Percentiles rank a stretch among this genome's conserved stretches.
These are phyloP conservation scores for Siderastrea radians DNA, from an alignment of 92 coral and sea anemone genomes.

Conservation along the genomic window DNA sequence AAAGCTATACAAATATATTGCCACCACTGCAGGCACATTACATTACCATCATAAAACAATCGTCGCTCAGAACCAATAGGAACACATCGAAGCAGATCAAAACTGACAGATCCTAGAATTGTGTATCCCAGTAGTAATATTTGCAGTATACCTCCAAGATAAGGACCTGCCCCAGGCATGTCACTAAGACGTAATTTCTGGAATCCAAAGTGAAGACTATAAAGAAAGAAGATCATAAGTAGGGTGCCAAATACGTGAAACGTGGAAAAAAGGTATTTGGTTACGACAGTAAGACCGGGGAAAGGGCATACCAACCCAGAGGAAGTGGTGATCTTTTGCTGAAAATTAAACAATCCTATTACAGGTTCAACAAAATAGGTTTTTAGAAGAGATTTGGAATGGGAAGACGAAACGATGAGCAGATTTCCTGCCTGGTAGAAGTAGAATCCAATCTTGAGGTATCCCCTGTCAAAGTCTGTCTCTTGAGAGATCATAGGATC, in stretches of 20 bases:
- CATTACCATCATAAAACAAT: constrained; percentile 68
- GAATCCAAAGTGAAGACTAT: constrained; percentile 36
- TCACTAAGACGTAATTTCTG: constrained; percentile 32
- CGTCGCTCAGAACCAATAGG: constrained; percentile 55
- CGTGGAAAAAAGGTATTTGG: constrained; percentile 71
- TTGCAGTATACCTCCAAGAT: constrained; percentile 79
- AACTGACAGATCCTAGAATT: constrained; percentile 52
- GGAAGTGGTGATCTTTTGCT: constrained; percentile 38
- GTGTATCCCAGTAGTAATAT: constrained; percentile 84
- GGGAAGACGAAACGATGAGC: constrained; percentile 61
- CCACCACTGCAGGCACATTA: constrained; percentile 81
- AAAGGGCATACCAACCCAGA: constrained; percentile 72
- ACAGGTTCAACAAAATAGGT: constrained; percentile 58
- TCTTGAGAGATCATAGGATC: background rate
- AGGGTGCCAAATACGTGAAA: constrained; percentile 63
- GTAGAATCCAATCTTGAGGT: constrained; percentile 78
- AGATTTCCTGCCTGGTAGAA: constrained; percentile 80
- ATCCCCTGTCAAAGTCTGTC: constrained; percentile 54
- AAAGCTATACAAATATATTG: constrained; percentile 69
- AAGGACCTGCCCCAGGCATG: constrained; percentile 72
- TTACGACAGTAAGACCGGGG: constrained; percentile 76
- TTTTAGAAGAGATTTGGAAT: constrained; percentile 22
- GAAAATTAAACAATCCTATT: constrained; percentile 82
- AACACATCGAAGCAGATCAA: constrained; percentile 68
- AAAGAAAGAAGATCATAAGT: constrained; percentile 46